These are phyloP conservation scores for Chrysotoxum bicinctum DNA, from an alignment of 2,888 invertebrate species.

Conservation along the genomic window DNA sequence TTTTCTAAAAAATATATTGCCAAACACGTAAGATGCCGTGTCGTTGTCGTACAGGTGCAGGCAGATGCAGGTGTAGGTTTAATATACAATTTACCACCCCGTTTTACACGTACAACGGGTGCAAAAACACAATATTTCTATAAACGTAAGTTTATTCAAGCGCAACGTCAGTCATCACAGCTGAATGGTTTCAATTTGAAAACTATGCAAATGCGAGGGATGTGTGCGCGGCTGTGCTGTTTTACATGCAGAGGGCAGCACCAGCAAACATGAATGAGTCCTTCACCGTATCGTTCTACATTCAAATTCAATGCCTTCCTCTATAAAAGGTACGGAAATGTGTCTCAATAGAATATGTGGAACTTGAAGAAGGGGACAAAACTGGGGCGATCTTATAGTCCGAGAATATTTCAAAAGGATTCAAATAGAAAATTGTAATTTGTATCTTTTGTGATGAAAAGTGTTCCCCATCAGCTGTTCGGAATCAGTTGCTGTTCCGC, in stretches of 20 bases:
- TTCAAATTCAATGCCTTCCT: slow-evolving; percentile 26
- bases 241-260: neutral
- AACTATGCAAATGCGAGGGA: slow-evolving; percentile 37
- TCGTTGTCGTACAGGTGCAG: neutral
- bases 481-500: too few relatives aligned
- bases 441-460: too few relatives aligned
- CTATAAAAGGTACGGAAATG: neutral
- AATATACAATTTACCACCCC: neutral
- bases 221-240: neutral
- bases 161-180: slow-evolving; percentile 54
- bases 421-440: neutral
- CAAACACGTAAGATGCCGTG: slow-evolving; percentile 13
- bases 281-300: slow-evolving; percentile 23
- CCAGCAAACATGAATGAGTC: slow-evolving; percentile 19
- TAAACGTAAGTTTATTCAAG: slow-evolving; percentile 38
- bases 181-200: slow-evolving; percentile 63
- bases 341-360: slow-evolving; percentile 1
- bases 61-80: neutral
- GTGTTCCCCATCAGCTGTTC: too few relatives aligned
- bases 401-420: neutral
- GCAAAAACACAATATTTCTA: slow-evolving; percentile 8
- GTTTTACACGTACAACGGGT: neutral
- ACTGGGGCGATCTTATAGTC: neutral
- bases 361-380: neutral
- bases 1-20: slow-evolving; percentile 3